Evolutionary conservation across 2,888 invertebrate species (phyloP).

Genomic region (Patella pellucida): DNA sequence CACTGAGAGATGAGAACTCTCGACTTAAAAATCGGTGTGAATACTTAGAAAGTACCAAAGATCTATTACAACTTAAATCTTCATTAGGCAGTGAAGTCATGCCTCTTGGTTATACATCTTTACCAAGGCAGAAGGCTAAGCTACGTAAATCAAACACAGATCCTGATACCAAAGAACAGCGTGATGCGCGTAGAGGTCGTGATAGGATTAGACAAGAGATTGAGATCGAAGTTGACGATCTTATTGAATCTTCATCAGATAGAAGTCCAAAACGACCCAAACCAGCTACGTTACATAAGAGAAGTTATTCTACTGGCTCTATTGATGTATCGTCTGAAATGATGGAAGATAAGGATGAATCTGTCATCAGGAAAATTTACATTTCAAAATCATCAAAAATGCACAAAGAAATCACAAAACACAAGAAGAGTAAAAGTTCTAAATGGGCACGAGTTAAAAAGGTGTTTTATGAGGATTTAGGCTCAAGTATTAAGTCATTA

Average conservation of each 20-base stretch:
- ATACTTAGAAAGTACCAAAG: slow-evolving; percentile 81
- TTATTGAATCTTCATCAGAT: slow-evolving; percentile 55
- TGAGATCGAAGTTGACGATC: slow-evolving; percentile 49
- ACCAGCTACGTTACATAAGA: slow-evolving; percentile 45
- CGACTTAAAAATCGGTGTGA: slow-evolving; percentile 79
- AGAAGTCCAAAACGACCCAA: slow-evolving; percentile 50
- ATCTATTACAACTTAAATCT: slow-evolving; percentile 68
- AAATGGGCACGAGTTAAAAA: slow-evolving; percentile 93
- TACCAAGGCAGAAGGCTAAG: slow-evolving; percentile 33
- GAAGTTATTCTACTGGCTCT: slow-evolving; percentile 64
- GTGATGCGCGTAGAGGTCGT: slow-evolving; percentile 26
- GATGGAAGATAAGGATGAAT: slow-evolving; percentile 49
- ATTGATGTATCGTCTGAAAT: slow-evolving; percentile 60
- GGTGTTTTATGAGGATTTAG: slow-evolving; percentile 73
- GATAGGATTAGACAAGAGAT: slow-evolving; percentile 52
- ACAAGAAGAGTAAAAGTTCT: slow-evolving; percentile 74
- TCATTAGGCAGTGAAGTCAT: slow-evolving; percentile 42
- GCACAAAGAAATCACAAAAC: slow-evolving; percentile 33
- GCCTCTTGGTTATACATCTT: slow-evolving; percentile 40
- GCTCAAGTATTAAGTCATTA: slow-evolving; percentile 51
- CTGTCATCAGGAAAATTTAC: slow-evolving; percentile 21
- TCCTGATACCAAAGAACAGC: not conserved
- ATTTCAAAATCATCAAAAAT: slow-evolving; percentile 16
- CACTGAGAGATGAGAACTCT: slow-evolving; percentile 81
- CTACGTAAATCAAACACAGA: slow-evolving; percentile 24